Conservation (phyloP, 2,888 invertebrate species). For the Campoplex nolae region DNA sequence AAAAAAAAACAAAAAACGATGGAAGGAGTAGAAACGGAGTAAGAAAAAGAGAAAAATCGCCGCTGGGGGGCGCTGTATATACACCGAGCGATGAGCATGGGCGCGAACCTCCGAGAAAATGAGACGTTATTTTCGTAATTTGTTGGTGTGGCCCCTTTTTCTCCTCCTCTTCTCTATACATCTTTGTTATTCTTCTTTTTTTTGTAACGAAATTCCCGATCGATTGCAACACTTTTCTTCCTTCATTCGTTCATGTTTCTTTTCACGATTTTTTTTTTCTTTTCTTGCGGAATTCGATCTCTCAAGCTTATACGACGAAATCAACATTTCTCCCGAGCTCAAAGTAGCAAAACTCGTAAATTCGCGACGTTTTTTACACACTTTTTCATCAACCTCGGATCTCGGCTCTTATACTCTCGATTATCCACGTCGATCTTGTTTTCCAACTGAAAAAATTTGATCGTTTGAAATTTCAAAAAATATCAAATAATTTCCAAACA, state of each 20-base stretch:
- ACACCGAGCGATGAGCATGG: slow-evolving; percentile 58
- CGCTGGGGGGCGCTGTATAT: slow-evolving; percentile 52
- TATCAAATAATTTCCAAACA: too few species aligned
- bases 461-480: neutral
- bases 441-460: neutral
- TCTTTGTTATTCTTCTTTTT: slow-evolving; percentile 54
- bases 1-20: slow-evolving; percentile 62
- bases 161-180: slow-evolving; percentile 52
- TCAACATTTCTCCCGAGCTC: too few species aligned
- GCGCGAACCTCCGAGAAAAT: slow-evolving; percentile 73
- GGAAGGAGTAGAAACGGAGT: too few species aligned
- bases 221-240: slow-evolving; percentile 15
- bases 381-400: neutral
- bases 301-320: too few species aligned
- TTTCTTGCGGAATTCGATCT: neutral
- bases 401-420: too few species aligned
- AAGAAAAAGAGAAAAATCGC: slow-evolving; percentile 27
- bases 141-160: slow-evolving; percentile 54
- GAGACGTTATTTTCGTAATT: slow-evolving; percentile 79
- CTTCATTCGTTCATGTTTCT: slow-evolving; percentile 61
- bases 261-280: neutral
- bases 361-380: neutral
- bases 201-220: slow-evolving; percentile 41
- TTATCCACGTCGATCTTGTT: neutral
- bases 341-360: too few species aligned